These are phyloP conservation scores for Galaxea fascicularis DNA, from an alignment of 92 coral and sea anemone genomes.

Conservation along the genomic window DNA sequence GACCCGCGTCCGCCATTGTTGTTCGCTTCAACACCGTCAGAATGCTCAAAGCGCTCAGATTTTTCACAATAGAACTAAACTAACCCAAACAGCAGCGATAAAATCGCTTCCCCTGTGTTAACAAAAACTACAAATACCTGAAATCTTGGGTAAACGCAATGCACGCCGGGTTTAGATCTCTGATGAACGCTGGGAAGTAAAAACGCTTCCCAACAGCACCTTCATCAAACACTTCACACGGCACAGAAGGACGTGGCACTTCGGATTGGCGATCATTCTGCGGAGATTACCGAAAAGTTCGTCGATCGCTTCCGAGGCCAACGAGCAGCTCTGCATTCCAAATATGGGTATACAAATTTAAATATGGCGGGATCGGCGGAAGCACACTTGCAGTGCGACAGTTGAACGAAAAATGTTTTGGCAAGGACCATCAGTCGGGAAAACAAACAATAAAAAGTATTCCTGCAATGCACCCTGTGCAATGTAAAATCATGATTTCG, in stretches of 20 bases:
- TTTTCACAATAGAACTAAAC: not conserved
- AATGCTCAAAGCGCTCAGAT: constrained; percentile 8
- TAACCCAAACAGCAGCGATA: not conserved
- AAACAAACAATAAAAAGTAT: too few species aligned
- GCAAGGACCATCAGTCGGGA: too few species aligned
- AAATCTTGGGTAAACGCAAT: constrained; percentile 93
- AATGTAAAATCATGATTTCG: too few species aligned
- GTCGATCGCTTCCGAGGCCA: constrained; percentile 1
- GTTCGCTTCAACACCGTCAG: constrained; percentile 23
- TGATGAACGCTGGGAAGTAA: constrained; percentile 99
- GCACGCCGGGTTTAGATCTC: constrained; percentile 98
- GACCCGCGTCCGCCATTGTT: constrained; percentile 44
- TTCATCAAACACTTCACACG: constrained; percentile 34
- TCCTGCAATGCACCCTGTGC: too few species aligned
- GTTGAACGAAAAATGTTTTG: too few species aligned
- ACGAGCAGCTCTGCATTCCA: constrained; percentile 2
- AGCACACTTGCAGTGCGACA: too few species aligned
- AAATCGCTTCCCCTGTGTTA: not conserved
- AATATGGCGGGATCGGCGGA: constrained; percentile 15
- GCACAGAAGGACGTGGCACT: constrained; percentile 3
- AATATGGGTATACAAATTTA: not conserved
- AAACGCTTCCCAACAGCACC: constrained; percentile 66
- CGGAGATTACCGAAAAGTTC: constrained; percentile 3
- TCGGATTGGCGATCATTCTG: not conserved
- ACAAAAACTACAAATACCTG: constrained; percentile 73